Percentiles rank a stretch among this genome's conserved stretches.
These are phyloP conservation scores for Cyprinella venusta DNA, from an alignment of 2,797 vertebrate species.

Conservation along the genomic window DNA sequence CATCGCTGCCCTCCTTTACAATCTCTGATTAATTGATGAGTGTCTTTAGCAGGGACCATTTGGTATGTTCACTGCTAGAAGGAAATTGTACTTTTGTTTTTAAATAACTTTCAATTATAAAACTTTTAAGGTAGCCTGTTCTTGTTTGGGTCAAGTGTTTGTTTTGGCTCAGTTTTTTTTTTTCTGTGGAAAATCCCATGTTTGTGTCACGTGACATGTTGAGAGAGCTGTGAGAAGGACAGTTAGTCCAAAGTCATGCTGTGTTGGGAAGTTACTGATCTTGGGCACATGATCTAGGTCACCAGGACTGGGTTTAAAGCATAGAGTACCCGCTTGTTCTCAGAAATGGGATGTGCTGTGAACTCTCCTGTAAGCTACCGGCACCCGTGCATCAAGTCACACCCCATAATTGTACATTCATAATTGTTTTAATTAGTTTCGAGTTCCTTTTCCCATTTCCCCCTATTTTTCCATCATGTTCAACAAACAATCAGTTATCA, in stretches of 20 bases:
- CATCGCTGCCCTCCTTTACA: constrained; percentile 40
- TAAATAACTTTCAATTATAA: constrained; percentile 9
- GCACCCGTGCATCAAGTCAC: constrained; percentile 42
- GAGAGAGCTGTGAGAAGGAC: constrained; percentile 21
- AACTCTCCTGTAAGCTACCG: constrained; percentile 18
- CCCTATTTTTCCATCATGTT: constrained; percentile 58
- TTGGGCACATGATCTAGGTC: constrained; percentile 44
- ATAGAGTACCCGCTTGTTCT: background rate
- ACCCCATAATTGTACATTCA: constrained; percentile 55
- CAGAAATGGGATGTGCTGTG: constrained; percentile 21
- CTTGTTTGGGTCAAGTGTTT: constrained; percentile 34
- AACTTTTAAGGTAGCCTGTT: constrained; percentile 1
- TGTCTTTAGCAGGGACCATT: constrained; percentile 38
- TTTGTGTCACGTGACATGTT: constrained; percentile 34
- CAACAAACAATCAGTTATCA: constrained; percentile 60
- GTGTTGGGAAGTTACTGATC: constrained; percentile 28
- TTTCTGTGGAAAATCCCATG: constrained; percentile 20
- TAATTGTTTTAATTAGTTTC: constrained; percentile 61
- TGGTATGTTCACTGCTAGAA: constrained; percentile 29
- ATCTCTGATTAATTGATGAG: constrained; percentile 58
- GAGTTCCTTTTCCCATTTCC: constrained; percentile 49
- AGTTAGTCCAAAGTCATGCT: constrained; percentile 43
- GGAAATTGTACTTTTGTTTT: background rate
- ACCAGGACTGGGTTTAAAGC: constrained; percentile 34
- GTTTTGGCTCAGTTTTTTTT: constrained; percentile 35